Percentiles rank a stretch among this genome's conserved stretches.
These are phyloP conservation scores for Coregonus ussuriensis DNA, from an alignment of 2,797 vertebrate genomes.

Conservation along the genomic window DNA sequence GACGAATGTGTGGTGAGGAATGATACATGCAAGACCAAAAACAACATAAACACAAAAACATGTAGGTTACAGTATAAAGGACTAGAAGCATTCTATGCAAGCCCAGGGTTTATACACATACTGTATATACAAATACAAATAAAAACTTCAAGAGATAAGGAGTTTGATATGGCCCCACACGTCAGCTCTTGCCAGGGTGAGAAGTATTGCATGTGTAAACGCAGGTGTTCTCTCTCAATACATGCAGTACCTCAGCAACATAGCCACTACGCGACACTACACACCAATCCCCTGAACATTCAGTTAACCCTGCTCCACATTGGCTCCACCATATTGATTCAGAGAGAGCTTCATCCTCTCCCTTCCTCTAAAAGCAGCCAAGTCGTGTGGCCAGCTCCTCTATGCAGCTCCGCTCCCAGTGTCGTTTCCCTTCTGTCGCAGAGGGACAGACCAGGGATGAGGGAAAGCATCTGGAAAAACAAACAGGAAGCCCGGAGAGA, in stretches of 20 bases:
- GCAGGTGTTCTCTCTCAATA: conserved; percentile 49
- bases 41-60: too few species aligned
- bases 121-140: too few species aligned
- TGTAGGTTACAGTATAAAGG: too few species aligned
- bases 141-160: neutral
- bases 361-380: conserved; percentile 47
- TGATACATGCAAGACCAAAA: too few species aligned
- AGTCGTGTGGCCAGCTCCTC: conserved; percentile 49
- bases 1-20: too few species aligned
- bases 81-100: too few species aligned
- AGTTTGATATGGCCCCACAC: neutral
- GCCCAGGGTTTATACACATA: too few species aligned
- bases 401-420: conserved; percentile 39
- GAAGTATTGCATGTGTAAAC: conserved; percentile 42
- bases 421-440: neutral
- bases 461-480: conserved; percentile 76
- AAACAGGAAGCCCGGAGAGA: conserved; percentile 71
- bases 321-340: conserved; percentile 66
- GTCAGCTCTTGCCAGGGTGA: conserved; percentile 16
- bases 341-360: conserved; percentile 44
- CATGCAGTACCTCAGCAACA: conserved; percentile 35
- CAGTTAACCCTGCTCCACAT: conserved; percentile 59
- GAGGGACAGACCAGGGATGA: conserved; percentile 48
- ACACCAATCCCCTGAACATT: conserved; percentile 56
- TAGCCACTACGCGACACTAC: conserved; percentile 53